phyloP scores from a whole-genome alignment of 2,113 vertebrate species.

The Brienomyrus longianalis region DNA sequence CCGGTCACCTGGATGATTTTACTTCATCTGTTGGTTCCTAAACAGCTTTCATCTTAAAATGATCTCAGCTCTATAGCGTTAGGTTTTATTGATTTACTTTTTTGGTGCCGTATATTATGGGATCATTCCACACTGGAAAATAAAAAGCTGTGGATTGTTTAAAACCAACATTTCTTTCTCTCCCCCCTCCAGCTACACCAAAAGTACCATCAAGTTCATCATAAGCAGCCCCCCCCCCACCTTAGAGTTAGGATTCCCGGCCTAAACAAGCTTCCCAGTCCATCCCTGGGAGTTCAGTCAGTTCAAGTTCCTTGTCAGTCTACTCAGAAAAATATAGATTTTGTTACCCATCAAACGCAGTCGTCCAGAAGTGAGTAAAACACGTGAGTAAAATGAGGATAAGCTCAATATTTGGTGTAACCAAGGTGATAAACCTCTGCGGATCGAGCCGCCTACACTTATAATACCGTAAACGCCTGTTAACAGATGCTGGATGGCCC shows the following conservation, averaged over 20 bases:
- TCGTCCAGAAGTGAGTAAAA: neutral
- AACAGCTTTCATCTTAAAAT: neutral
- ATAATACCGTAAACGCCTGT: neutral
- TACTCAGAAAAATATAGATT: neutral
- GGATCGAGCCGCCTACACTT: neutral
- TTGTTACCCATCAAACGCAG: neutral
- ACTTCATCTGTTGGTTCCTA: neutral
- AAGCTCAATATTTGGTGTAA: conserved; percentile 8
- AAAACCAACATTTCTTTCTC: neutral
- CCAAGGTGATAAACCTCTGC: neutral
- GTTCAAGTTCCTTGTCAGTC: neutral
- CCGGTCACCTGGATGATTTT: neutral
- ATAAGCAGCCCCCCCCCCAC: neutral
- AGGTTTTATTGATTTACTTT: neutral
- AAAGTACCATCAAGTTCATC: neutral
- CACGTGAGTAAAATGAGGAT: neutral
- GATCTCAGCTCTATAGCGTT: neutral
- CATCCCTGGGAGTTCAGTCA: neutral
- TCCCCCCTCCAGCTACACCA: neutral
- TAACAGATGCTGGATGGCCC: neutral
- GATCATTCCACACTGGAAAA: neutral
- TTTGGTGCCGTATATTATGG: neutral
- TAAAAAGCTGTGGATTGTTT: neutral
- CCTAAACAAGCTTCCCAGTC: neutral
- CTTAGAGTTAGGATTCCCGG: neutral